phyloP scores from a whole-genome alignment of 2,888 invertebrate species.

The Heliconius aoede region DNA sequence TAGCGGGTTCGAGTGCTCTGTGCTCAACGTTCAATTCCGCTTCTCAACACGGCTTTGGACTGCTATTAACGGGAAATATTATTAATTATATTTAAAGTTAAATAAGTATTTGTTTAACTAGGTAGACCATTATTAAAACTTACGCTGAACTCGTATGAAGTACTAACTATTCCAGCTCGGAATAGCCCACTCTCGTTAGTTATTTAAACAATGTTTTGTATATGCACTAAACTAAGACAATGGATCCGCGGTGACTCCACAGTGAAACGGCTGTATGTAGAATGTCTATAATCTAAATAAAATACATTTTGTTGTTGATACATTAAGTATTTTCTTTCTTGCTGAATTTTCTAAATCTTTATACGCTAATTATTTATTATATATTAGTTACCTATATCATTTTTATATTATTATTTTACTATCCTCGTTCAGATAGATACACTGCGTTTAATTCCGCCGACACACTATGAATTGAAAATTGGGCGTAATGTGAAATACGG shows the following conservation, averaged over 20 bases:
- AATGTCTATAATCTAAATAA: background rate
- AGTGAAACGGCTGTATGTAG: background rate
- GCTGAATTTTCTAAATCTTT: too few relatives aligned
- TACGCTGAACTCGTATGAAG: constrained; percentile 1
- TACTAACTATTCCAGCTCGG: constrained; percentile 15
- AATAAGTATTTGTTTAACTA: background rate
- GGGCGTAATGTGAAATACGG: too few relatives aligned
- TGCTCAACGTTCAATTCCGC: background rate
- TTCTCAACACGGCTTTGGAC: background rate
- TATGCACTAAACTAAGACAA: constrained; percentile 21
- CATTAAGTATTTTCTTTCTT: too few relatives aligned
- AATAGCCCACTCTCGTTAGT: constrained; percentile 25
- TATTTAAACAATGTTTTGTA: constrained; percentile 22
- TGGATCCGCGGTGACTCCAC: constrained; percentile 5
- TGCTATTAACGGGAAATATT: too few relatives aligned
- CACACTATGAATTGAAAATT: too few relatives aligned
- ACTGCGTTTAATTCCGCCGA: too few relatives aligned
- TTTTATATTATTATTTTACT: too few relatives aligned
- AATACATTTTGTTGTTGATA: too few relatives aligned
- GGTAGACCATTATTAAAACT: constrained; percentile 20
- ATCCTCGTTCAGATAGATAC: too few relatives aligned
- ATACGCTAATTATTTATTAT: too few relatives aligned
- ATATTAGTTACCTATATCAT: too few relatives aligned
- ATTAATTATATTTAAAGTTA: background rate
- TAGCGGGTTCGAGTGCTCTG: background rate